These are phyloP conservation scores for Chrysoperla carnea DNA, from an alignment of 1,140 invertebrate species.

Conservation along the genomic window DNA sequence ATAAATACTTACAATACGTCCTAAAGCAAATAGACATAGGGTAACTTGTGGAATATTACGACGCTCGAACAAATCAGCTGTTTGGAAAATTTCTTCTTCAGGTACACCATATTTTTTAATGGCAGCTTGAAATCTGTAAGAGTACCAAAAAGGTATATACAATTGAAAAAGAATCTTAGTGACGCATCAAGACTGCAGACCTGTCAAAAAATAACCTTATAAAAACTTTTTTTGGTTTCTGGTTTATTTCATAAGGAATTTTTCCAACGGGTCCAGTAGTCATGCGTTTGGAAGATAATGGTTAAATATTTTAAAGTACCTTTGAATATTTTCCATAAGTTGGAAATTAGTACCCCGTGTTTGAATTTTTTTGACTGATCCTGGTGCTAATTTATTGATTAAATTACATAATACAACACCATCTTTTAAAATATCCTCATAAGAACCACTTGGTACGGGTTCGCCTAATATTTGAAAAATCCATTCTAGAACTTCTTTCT, in stretches of 20 bases:
- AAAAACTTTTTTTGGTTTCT: too few species aligned
- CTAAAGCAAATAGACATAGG: constrained; percentile 72
- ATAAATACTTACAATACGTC: constrained; percentile 66
- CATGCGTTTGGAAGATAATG: too few species aligned
- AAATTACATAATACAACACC: constrained; percentile 86
- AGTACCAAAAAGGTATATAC: too few species aligned
- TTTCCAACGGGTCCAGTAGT: too few species aligned
- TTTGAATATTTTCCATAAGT: constrained; percentile 95
- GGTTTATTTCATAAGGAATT: not conserved
- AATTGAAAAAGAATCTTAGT: too few species aligned
- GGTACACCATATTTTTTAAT: constrained; percentile 87
- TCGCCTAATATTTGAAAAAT: constrained; percentile 77
- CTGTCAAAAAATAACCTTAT: too few species aligned
- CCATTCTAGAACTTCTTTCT: constrained; percentile 82
- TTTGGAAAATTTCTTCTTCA: constrained; percentile 96
- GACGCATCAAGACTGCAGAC: too few species aligned
- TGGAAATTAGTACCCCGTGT: constrained; percentile 92
- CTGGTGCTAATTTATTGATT: constrained; percentile 86
- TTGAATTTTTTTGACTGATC: constrained; percentile 93
- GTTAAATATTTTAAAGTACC: constrained; percentile 22
- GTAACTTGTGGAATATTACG: constrained; percentile 94
- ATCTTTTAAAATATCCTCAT: constrained; percentile 85
- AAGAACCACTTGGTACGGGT: constrained; percentile 60
- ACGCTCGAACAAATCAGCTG: constrained; percentile 90
- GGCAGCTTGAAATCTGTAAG: constrained; percentile 74